Percentiles rank a stretch among this genome's conserved stretches.
Conservation (phyloP, 92 coral and sea anemone genomes). For the Anthopleura xanthogrammica region DNA sequence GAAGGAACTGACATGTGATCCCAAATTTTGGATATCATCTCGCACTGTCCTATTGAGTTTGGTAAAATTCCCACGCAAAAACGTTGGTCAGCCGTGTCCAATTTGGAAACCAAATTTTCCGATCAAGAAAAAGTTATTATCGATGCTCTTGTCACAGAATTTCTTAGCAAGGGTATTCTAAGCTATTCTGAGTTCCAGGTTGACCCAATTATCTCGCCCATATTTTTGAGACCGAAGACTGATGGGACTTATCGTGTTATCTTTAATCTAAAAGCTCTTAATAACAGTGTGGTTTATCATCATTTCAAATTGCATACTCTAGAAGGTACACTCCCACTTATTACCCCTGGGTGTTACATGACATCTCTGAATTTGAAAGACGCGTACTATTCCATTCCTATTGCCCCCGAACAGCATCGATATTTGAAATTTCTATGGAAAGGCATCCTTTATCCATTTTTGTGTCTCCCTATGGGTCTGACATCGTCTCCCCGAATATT, state of each 20-base stretch:
- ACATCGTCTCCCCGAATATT: constrained; percentile 44
- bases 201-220: constrained; percentile 52
- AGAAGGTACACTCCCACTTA: constrained; percentile 43
- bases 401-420: constrained; percentile 45
- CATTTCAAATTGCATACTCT: constrained; percentile 53
- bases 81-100: constrained; percentile 15
- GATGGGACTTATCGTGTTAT: constrained; percentile 60
- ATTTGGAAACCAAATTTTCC: constrained; percentile 13
- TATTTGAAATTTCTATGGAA: constrained; percentile 47
- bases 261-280: constrained; percentile 42
- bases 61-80: constrained; percentile 17
- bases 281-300: constrained; percentile 36
- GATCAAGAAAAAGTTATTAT: constrained; percentile 40
- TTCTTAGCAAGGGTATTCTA: constrained; percentile 48
- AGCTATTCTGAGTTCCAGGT: constrained; percentile 20
- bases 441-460: constrained; percentile 41
- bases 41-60: constrained; percentile 54
- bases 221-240: constrained; percentile 43
- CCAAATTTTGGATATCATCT: constrained; percentile 50
- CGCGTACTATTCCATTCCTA: constrained; percentile 58
- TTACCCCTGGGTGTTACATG: constrained; percentile 41
- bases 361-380: constrained; percentile 49
- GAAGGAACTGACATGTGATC: constrained; percentile 51
- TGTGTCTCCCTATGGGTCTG: constrained; percentile 53
- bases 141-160: constrained; percentile 38